A percentile compares a stretch with the other conserved stretches of the same genome.
These are phyloP conservation scores for Mesorhabditis spiculigera DNA, from an alignment of 2,888 invertebrate species.

Conservation along the genomic window DNA sequence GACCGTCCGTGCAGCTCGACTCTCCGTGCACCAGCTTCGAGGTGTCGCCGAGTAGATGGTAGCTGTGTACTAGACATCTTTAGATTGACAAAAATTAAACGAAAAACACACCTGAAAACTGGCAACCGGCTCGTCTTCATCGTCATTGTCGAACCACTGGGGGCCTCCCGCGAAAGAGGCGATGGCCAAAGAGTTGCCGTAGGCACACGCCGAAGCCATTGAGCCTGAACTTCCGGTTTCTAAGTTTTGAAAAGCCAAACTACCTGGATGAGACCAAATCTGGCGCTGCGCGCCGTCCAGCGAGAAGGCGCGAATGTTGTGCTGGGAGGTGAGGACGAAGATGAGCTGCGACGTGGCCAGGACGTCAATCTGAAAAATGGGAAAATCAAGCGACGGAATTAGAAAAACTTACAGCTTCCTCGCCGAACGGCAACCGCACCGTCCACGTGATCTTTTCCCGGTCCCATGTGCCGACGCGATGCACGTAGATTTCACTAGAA, in stretches of 20 bases:
- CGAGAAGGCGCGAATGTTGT: slow-evolving; percentile 78
- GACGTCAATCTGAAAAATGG: slow-evolving; percentile 8
- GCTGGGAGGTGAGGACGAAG: slow-evolving; percentile 74
- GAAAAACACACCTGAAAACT: background rate
- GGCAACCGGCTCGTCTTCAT: slow-evolving; percentile 12
- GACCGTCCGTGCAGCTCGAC: slow-evolving; percentile 12
- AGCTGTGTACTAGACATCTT: slow-evolving; percentile 16
- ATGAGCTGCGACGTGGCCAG: slow-evolving; percentile 70
- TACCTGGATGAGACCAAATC: slow-evolving; percentile 72
- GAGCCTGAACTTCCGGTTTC: slow-evolving; percentile 57
- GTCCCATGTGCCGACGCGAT: slow-evolving; percentile 39
- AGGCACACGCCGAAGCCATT: slow-evolving; percentile 70
- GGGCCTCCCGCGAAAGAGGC: slow-evolving; percentile 68
- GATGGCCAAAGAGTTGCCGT: slow-evolving; percentile 68
- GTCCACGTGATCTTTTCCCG: slow-evolving; percentile 36
- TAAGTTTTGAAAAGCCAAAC: background rate
- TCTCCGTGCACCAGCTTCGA: slow-evolving; percentile 17
- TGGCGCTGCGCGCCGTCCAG: slow-evolving; percentile 82
- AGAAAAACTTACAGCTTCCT: slow-evolving; percentile 69
- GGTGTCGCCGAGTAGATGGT: slow-evolving; percentile 24
- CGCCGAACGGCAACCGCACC: slow-evolving; percentile 62
- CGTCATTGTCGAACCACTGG: slow-evolving; percentile 23
- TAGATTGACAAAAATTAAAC: slow-evolving; percentile 5
- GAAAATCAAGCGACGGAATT: background rate
- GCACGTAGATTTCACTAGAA: slow-evolving; percentile 32